These are phyloP conservation scores for Orientallactaga sibirica DNA, from an alignment of 2,797 vertebrate species.

Conservation along the genomic window DNA sequence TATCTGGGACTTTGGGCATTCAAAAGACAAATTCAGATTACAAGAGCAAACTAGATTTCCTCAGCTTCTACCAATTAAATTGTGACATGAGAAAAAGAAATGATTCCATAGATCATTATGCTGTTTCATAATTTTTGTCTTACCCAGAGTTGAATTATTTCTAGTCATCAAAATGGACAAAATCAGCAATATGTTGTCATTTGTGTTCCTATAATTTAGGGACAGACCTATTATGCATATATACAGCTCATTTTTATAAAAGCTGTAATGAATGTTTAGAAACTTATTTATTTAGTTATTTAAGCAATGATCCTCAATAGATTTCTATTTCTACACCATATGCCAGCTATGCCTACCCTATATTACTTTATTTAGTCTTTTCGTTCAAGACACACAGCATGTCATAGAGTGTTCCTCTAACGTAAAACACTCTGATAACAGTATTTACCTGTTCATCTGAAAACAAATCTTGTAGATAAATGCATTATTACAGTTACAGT, in stretches of 20 bases:
- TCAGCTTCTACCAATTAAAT: slow-evolving; percentile 51
- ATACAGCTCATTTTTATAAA: not conserved
- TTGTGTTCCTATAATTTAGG: not conserved
- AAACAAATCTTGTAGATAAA: too few species aligned
- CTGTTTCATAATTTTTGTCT: slow-evolving; percentile 18
- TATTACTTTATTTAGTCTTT: not conserved
- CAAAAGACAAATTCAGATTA: not conserved
- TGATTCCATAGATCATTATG: not conserved
- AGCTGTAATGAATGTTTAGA: slow-evolving; percentile 1
- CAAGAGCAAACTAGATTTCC: slow-evolving; percentile 4
- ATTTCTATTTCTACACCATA: not conserved
- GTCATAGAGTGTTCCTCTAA: not conserved
- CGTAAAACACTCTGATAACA: not conserved
- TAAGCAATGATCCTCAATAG: slow-evolving; percentile 2
- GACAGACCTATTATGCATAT: not conserved
- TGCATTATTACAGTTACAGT: too few species aligned
- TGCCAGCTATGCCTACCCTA: not conserved
- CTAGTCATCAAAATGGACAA: not conserved
- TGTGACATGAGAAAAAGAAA: slow-evolving; percentile 1
- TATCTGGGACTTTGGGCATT: not conserved
- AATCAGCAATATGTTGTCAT: not conserved
- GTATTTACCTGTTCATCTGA: too few species aligned
- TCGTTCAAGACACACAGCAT: not conserved
- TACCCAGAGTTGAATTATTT: not conserved
- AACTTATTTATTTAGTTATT: slow-evolving; percentile 16